Base-by-base conservation (phyloP, 1,140 invertebrate species). In the Yoshiicerus persimilis region DNA sequence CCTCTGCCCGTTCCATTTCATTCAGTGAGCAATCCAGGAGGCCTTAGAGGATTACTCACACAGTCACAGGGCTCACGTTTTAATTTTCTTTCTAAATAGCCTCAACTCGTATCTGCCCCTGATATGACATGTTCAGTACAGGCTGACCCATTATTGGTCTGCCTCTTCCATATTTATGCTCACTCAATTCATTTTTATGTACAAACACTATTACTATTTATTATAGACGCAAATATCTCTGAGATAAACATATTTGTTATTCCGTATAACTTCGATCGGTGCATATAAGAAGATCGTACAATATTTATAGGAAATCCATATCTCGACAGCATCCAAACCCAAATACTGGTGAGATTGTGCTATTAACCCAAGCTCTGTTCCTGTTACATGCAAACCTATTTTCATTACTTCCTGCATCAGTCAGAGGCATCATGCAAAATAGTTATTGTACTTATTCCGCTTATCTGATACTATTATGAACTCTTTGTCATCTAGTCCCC, bases 41-140 rank as follows among this genome's bases (percentile, higher is more conserved):
- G 75, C 75, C 75, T 80, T 80, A n/a, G 20, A 80, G 75, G 75
- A 80, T 80, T 80, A 80, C 75, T 34, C 30, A 80, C 75, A 47
- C 13, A 56, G 47, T 56, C 47, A 56, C 47, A 56, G 20, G 34
- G 34, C 75, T 80, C 75, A 80, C 75, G 32, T 80, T 80, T 80
- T 80, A 80, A 80, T 80, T 80, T 80, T 38, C 75, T 38, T n/a
- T n/a, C 47, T 56, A 56, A 56, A 56, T 56, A 56, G 47, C 47
- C 47, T 56, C 47, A n/a, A n/a, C 47, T n/a, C n/a, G n/a, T n/a
- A n/a, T n/a, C n/a, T n/a, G n/a, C 47, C 47, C n/a, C 20, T 4
- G 20, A 56, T 56, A 56, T n/a, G 47, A 16, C 2, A 56, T 1
- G 47, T n/a, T 56, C 20, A 56, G n/a, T n/a, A 56, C 5, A 6